Conservation (phyloP, 2,797 vertebrate genomes). For the Muraenolepis orangiensis region DNA sequence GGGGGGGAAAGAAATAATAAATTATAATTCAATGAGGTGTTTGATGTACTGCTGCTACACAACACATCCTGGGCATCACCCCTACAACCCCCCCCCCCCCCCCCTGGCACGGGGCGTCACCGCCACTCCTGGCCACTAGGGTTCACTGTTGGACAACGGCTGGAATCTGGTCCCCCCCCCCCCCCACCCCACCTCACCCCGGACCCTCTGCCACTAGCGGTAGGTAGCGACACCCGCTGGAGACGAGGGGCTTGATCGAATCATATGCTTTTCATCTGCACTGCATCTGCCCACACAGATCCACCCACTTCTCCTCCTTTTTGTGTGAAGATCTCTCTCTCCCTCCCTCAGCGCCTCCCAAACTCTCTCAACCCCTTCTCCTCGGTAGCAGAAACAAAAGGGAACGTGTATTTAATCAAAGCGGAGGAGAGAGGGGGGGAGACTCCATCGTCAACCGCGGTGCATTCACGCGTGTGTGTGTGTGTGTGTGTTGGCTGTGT, state of each 20-base stretch:
- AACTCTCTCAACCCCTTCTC: slow-evolving; percentile 28
- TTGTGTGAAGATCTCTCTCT: slow-evolving; percentile 18
- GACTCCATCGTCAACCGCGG: no score
- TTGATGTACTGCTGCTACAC: slow-evolving; percentile 16
- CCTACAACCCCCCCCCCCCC: not conserved
- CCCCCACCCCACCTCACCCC: slow-evolving; percentile 38
- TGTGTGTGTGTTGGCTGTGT: no score
- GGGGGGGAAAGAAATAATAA: not conserved
- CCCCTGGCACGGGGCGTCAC: slow-evolving; percentile 14
- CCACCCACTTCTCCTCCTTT: slow-evolving; percentile 54
- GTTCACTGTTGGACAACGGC: slow-evolving; percentile 55
- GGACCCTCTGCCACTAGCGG: slow-evolving; percentile 34
- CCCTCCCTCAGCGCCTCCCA: slow-evolving; percentile 26
- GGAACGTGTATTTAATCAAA: slow-evolving; percentile 62
- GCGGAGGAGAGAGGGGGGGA: no score
- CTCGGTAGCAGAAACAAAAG: slow-evolving; percentile 40
- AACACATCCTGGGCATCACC: slow-evolving; percentile 4
- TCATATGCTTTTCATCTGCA: slow-evolving; percentile 78
- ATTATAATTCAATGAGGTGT: not conserved
- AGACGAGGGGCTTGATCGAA: slow-evolving; percentile 74
- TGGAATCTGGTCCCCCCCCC: slow-evolving; percentile 27
- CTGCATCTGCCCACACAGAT: slow-evolving; percentile 69
- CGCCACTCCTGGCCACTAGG: slow-evolving; percentile 58
- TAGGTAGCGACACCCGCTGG: slow-evolving; percentile 67
- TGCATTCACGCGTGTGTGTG: no score